Evolutionary conservation across 2,888 invertebrate genomes (phyloP), one percentile per base, ranked within the genome.

Genomic region (Orthosia cruda): DNA sequence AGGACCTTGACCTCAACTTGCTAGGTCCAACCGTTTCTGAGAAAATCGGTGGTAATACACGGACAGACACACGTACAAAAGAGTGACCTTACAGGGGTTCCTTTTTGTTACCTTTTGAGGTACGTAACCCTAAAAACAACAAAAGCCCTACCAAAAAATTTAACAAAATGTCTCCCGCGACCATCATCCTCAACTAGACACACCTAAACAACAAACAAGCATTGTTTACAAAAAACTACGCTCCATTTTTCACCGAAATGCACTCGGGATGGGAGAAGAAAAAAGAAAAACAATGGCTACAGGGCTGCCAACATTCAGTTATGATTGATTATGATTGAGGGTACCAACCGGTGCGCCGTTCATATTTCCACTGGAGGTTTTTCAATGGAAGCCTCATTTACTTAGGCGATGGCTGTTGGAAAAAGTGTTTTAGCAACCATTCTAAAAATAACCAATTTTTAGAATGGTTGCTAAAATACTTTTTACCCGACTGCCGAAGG

Each of bases 321-420:
- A 87, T 91, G 91, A 91, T 91, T 91, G 91, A 91, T 91, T 89
- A 91, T 91, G 91, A 91, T 89, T 84, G 87, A 91, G 80, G 75
- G 67, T 45, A 71, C 75, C 75, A 71, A 77, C 82, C 65, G 77
- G 78, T 80, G 77, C 77, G 67, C 64, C 67, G 68, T 77, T 82
- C 71, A 79, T 78, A 83, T 84, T 83, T 86, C 79, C 66, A 69
- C 71, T 63, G n/a, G 45, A 71, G 68, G 74, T 73, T 83, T 80
- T 83, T 87, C 78, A 83, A 87, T 83, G 59, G 55, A 68, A 77
- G 75, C 70, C 82, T 83, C 79, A 80, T 81, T 84, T 85, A 80
- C 71, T 76, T 74, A 78, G 84, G 59, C 73, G 54, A 64, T 32
- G 65, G 26, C 66, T 64, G 57, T 58, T 26, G 77, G 26, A n/a